Conservation (phyloP, 2,888 invertebrate genomes). For the Platerodrilus igneus region DNA sequence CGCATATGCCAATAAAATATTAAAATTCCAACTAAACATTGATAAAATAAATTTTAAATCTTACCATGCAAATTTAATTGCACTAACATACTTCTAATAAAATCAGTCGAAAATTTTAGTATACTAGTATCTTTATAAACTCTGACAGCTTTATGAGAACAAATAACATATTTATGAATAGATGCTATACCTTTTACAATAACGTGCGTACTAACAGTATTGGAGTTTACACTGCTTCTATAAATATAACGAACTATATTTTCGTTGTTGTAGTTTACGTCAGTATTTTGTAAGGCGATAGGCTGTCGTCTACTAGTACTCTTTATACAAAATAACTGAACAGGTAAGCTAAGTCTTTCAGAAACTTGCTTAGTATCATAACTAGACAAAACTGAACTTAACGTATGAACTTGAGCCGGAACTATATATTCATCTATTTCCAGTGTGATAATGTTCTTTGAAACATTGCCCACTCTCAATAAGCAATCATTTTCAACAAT, state of each 20-base stretch:
- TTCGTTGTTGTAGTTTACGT: slow-evolving; percentile 37
- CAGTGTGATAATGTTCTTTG: slow-evolving; percentile 53
- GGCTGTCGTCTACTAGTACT: slow-evolving; percentile 36
- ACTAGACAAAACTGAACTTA: slow-evolving; percentile 54
- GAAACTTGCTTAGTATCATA: slow-evolving; percentile 47
- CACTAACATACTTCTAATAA: slow-evolving; percentile 41
- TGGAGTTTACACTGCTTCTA: slow-evolving; percentile 30
- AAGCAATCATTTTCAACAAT: slow-evolving; percentile 63
- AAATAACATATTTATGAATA: slow-evolving; percentile 42
- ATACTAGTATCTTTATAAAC: slow-evolving; percentile 38
- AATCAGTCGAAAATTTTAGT: slow-evolving; percentile 41
- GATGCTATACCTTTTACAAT: slow-evolving; percentile 35
- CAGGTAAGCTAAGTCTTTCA: slow-evolving; percentile 36
- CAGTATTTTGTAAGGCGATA: slow-evolving; percentile 40
- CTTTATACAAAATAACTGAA: slow-evolving; percentile 42
- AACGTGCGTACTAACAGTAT: slow-evolving; percentile 31
- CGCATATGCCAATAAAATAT: too few species aligned
- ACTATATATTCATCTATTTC: slow-evolving; percentile 65
- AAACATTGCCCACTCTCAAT: slow-evolving; percentile 53
- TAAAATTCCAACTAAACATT: too few species aligned
- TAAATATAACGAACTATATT: slow-evolving; percentile 36
- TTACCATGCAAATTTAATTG: slow-evolving; percentile 38
- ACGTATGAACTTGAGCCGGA: slow-evolving; percentile 54
- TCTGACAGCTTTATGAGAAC: slow-evolving; percentile 33
- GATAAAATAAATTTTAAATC: too few species aligned